These are phyloP conservation scores for Dolichomitus sp. DNA, from an alignment of 2,888 invertebrate species.

Conservation along the genomic window DNA sequence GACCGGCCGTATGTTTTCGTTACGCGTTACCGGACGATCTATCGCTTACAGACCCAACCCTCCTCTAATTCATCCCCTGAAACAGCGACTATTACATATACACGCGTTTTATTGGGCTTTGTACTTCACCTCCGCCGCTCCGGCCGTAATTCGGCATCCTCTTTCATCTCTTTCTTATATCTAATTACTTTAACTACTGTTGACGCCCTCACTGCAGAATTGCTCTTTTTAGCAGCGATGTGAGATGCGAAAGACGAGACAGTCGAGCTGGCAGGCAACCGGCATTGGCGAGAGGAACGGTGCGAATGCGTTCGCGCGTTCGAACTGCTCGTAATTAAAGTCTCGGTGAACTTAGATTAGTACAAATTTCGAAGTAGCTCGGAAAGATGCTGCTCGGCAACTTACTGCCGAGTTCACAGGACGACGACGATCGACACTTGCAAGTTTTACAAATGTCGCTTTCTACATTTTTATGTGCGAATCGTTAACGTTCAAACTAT, in stretches of 20 bases:
- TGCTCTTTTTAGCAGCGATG: slow-evolving; percentile 28
- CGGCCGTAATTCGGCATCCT: slow-evolving; percentile 5
- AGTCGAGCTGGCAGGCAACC: slow-evolving; percentile 15
- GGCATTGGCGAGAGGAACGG: slow-evolving; percentile 13
- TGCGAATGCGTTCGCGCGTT: background rate
- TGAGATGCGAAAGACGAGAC: slow-evolving; percentile 30
- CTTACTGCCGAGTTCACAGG: slow-evolving; percentile 10
- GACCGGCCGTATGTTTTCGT: slow-evolving; percentile 63
- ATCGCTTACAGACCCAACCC: slow-evolving; percentile 34
- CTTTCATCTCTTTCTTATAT: slow-evolving; percentile 25
- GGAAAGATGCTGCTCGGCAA: slow-evolving; percentile 22
- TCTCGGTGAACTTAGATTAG: slow-evolving; percentile 80
- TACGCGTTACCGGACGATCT: slow-evolving; percentile 54
- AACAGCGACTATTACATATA: slow-evolving; percentile 34
- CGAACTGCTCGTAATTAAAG: slow-evolving; percentile 78
- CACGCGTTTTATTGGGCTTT: slow-evolving; percentile 3
- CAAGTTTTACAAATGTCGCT: background rate
- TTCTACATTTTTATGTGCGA: slow-evolving; percentile 2
- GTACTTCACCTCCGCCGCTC: background rate
- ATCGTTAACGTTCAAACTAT: background rate
- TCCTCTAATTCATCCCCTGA: slow-evolving; percentile 22
- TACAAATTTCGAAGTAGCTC: slow-evolving; percentile 74
- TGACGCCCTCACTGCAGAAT: slow-evolving; percentile 55
- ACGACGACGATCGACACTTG: slow-evolving; percentile 22
- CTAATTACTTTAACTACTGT: slow-evolving; percentile 60